phyloP scores from a whole-genome alignment of 1,140 invertebrate genomes.

The Lepidurus arcticus region DNA sequence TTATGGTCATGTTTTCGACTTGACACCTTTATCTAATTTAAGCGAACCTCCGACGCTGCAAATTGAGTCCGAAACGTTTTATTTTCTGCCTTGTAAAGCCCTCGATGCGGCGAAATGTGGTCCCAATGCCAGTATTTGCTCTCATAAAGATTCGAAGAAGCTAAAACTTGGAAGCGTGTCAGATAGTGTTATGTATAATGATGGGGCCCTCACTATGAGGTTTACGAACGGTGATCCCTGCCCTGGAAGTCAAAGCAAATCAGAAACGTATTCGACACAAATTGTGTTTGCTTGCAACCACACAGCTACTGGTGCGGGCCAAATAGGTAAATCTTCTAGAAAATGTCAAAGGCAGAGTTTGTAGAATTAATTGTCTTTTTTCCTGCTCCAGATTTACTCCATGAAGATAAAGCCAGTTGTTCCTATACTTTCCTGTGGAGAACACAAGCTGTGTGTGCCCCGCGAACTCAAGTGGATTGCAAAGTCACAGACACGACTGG shows the following conservation, averaged over 20 bases:
- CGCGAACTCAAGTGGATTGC: background rate
- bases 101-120: background rate
- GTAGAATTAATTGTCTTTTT: background rate
- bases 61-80: background rate
- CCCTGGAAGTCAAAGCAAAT: background rate
- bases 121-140: background rate
- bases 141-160: background rate
- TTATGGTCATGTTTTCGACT: constrained; percentile 30
- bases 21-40: constrained; percentile 32
- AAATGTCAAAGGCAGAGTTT: background rate
- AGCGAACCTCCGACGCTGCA: constrained; percentile 24
- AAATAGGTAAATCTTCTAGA: background rate
- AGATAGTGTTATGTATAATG: background rate
- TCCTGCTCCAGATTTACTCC: background rate
- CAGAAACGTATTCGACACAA: background rate
- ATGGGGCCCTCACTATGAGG: background rate
- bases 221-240: background rate
- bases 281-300: background rate
- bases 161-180: background rate
- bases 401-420: background rate
- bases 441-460: background rate
- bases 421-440: background rate
- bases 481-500: background rate
- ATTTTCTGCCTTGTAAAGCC: background rate
- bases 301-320: background rate